Conservation (phyloP, 2,797 vertebrate species). For the Lemur catta region DNA sequence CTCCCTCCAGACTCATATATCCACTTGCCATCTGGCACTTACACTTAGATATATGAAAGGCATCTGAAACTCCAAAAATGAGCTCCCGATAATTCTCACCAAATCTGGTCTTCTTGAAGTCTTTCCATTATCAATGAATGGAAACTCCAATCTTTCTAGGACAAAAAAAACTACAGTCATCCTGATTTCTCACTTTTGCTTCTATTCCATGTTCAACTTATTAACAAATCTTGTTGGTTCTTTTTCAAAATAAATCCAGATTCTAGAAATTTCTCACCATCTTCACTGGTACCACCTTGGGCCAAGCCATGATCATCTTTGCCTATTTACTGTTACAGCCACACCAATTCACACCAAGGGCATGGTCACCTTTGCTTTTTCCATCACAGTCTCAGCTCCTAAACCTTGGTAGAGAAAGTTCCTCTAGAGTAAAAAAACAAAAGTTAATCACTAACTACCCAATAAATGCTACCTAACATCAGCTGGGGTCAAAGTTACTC, state of each 20-base stretch:
- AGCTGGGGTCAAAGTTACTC: not conserved
- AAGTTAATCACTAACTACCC: conserved; percentile 24
- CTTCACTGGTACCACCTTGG: not conserved
- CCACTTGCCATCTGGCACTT: not conserved
- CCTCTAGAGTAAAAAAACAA: conserved; percentile 6
- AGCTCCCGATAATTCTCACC: not conserved
- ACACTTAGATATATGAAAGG: not conserved
- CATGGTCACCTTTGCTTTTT: not conserved
- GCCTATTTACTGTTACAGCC: not conserved
- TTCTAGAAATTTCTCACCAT: not conserved
- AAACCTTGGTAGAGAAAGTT: not conserved
- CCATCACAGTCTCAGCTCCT: not conserved
- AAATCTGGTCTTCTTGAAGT: not conserved
- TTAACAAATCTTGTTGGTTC: not conserved
- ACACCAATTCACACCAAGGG: not conserved
- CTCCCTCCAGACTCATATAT: not conserved
- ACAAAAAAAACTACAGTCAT: not conserved
- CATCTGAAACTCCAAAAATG: not conserved
- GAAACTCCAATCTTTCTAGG: not conserved
- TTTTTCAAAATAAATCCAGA: conserved; percentile 7
- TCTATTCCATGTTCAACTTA: not conserved
- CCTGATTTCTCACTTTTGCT: conserved; percentile 20
- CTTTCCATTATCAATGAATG: not conserved
- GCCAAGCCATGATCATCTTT: not conserved
- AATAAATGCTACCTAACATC: not conserved